Conservation (phyloP, 2,797 vertebrate species). For the Corythornis leucogaster region DNA sequence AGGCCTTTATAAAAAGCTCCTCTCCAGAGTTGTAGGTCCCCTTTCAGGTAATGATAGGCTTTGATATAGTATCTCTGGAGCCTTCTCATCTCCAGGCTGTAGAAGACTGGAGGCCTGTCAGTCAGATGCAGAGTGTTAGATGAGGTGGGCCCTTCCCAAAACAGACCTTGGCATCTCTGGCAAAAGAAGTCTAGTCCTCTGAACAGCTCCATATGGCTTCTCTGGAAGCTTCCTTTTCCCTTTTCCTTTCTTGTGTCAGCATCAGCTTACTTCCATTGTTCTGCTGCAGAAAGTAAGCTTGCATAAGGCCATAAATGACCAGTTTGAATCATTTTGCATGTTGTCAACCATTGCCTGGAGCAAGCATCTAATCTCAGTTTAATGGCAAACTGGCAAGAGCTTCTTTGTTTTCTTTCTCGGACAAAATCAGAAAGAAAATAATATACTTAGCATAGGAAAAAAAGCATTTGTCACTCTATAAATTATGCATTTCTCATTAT, state of each 20-base stretch:
- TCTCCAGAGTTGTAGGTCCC: not conserved
- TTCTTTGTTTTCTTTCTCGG: not conserved
- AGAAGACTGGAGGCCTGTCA: too few relatives aligned
- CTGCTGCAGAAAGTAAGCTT: not conserved
- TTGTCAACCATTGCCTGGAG: not conserved
- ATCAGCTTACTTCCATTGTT: not conserved
- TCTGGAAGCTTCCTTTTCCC: not conserved
- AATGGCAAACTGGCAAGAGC: not conserved
- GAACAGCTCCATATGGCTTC: not conserved
- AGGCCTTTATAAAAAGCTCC: not conserved
- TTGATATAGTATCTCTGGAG: not conserved
- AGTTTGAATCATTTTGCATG: not conserved
- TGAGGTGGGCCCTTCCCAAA: not conserved
- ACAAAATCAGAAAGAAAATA: not conserved
- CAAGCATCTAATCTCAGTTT: not conserved
- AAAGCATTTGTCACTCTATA: not conserved
- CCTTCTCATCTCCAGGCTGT: not conserved
- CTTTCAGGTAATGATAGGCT: not conserved
- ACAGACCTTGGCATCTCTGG: not conserved
- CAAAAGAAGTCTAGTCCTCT: not conserved
- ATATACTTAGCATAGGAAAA: not conserved
- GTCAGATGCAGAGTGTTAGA: not conserved
- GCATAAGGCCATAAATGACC: not conserved
- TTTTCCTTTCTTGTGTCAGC: not conserved
- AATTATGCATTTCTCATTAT: conserved; percentile 30